A percentile compares a stretch with the other conserved stretches of the same genome.
These are phyloP conservation scores for Mus musculus DNA, from an alignment of 2,113 vertebrate genomes.

Conservation along the genomic window GRCm39 chr12:53518501-53519000, in stretches of 20 bases:
- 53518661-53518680: neutral
- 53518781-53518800: constrained; percentile 21
- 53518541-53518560: neutral
- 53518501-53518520: neutral
- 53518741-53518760: neutral
- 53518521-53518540: constrained; percentile 22
- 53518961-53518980: constrained; percentile 50
- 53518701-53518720: neutral
- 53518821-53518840: constrained; percentile 40
- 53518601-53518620: neutral
- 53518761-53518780: constrained; percentile 3
- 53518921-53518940: too few species aligned
- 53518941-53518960: constrained; percentile 63
- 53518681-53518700: neutral
- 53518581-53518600: neutral
- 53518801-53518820: constrained; percentile 9
- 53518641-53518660: neutral
- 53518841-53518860: neutral
- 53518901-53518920: too few species aligned
- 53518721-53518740: neutral
- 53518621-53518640: neutral
- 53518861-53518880: constrained; percentile 20
- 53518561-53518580: neutral
- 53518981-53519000: constrained; percentile 52
- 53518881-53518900: neutral